phyloP scores from a whole-genome alignment of 2,888 invertebrate genomes.

The Pheosia tremula region DNA sequence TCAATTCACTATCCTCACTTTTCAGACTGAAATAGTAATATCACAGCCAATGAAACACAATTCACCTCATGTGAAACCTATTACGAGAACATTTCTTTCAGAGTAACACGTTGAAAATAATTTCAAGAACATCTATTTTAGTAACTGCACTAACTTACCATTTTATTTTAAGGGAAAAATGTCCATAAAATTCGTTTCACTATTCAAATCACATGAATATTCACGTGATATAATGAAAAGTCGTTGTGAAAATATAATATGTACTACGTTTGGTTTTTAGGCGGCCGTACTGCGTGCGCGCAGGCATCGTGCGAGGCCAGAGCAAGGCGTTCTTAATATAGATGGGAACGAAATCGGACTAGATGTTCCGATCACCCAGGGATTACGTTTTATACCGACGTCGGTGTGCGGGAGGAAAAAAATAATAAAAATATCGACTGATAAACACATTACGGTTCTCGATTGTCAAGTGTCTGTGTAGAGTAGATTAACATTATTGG shows the following conservation, averaged over 20 bases:
- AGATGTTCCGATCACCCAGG: conserved; percentile 63
- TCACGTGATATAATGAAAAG: conserved; percentile 59
- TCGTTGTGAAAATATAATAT: conserved; percentile 78
- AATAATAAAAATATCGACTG: conserved; percentile 47
- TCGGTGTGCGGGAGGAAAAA: conserved; percentile 26
- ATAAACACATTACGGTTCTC: conserved; percentile 37
- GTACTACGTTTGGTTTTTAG: conserved; percentile 78
- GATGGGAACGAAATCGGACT: conserved; percentile 70
- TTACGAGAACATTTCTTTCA: conserved; percentile 37
- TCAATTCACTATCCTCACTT: conserved; percentile 67
- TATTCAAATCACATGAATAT: conserved; percentile 31
- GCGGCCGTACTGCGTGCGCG: conserved; percentile 66
- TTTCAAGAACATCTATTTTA: conserved; percentile 32
- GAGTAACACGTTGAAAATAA: conserved; percentile 13
- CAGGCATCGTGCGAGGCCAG: conserved; percentile 74
- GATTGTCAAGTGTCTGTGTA: conserved; percentile 13
- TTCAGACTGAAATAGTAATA: conserved; percentile 65
- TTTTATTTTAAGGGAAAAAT: conserved; percentile 30
- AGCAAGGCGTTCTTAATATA: conserved; percentile 77
- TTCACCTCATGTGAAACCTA: conserved; percentile 23
- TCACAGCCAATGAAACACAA: conserved; percentile 46
- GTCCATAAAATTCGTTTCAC: conserved; percentile 19
- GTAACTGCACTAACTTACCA: conserved; percentile 40
- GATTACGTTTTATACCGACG: conserved; percentile 65
- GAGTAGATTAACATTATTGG: conserved; percentile 27